Conservation (phyloP, 2,888 invertebrate species). For the Phorcus lineatus region DNA sequence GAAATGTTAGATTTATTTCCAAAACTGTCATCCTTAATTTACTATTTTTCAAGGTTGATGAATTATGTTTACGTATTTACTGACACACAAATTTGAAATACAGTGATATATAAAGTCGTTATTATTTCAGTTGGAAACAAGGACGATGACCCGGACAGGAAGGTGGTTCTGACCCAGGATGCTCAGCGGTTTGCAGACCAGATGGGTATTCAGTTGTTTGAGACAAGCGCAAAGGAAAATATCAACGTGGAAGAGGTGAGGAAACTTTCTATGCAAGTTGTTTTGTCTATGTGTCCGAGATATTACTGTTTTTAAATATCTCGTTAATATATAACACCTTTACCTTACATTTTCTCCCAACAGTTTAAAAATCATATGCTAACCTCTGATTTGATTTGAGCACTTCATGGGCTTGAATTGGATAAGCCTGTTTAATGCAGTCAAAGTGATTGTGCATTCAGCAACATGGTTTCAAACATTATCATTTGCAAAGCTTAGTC, state of each 20-base stretch:
- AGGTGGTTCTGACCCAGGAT: conserved; percentile 97
- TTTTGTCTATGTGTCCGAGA: too few species aligned
- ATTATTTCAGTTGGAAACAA: conserved; percentile 74
- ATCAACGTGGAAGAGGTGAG: conserved; percentile 98
- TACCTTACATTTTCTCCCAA: too few species aligned
- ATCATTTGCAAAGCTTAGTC: too few species aligned
- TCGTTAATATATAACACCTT: too few species aligned
- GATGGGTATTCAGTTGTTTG: conserved; percentile 97
- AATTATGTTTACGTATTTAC: not conserved
- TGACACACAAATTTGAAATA: too few species aligned
- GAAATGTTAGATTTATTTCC: not conserved
- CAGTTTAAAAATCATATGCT: too few species aligned
- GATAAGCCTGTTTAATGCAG: too few species aligned
- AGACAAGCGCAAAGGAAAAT: conserved; percentile 99
- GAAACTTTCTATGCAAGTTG: conserved; percentile 34
- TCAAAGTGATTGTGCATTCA: too few species aligned
- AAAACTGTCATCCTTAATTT: not conserved
- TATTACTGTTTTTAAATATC: too few species aligned
- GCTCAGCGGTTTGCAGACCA: conserved; percentile 97
- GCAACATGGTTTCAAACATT: too few species aligned
- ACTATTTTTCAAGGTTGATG: not conserved
- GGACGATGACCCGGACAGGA: conserved; percentile 77
- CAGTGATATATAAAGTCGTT: not conserved
- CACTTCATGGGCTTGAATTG: too few species aligned
- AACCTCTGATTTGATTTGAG: too few species aligned